phyloP scores from a whole-genome alignment of 2,888 invertebrate genomes.

The Xanthostigma xanthostigma region DNA sequence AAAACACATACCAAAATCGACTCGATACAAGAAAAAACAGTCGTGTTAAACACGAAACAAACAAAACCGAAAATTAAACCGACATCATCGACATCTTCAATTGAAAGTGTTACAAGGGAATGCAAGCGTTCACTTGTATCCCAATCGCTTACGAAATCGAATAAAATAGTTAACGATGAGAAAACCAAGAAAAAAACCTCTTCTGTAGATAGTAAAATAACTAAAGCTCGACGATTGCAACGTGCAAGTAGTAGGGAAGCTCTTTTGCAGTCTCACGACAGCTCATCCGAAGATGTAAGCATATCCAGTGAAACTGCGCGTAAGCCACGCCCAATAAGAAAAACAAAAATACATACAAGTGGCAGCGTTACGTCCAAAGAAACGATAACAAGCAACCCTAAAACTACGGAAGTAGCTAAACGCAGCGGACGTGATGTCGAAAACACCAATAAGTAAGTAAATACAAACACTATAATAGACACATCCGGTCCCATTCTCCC shows the following conservation, averaged over 20 bases:
- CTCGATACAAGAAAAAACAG: constrained; percentile 12
- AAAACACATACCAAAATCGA: constrained; percentile 1
- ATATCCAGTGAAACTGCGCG: constrained; percentile 22
- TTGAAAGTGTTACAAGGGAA: constrained; percentile 23
- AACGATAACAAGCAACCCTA: neutral
- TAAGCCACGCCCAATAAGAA: constrained; percentile 27
- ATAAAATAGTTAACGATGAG: constrained; percentile 3
- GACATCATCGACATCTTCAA: constrained; percentile 27
- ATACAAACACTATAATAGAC: too few relatives aligned
- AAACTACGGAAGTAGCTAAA: neutral
- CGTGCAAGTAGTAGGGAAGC: constrained; percentile 35
- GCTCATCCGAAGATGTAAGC: constrained; percentile 35
- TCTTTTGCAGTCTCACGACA: constrained; percentile 30
- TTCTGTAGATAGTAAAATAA: constrained; percentile 15
- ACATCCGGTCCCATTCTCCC: too few relatives aligned
- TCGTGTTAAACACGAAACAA: constrained; percentile 8
- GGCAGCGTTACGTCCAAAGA: neutral
- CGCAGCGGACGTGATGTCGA: too few relatives aligned
- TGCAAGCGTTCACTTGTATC: constrained; percentile 1
- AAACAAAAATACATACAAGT: constrained; percentile 20
- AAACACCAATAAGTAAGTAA: too few relatives aligned
- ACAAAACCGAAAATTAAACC: constrained; percentile 19
- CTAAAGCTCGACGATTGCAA: constrained; percentile 30
- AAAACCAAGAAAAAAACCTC: constrained; percentile 17
- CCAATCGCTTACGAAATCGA: neutral